phyloP scores from a whole-genome alignment of 2,888 invertebrate species.

The Caenorhabditis sp. region DNA sequence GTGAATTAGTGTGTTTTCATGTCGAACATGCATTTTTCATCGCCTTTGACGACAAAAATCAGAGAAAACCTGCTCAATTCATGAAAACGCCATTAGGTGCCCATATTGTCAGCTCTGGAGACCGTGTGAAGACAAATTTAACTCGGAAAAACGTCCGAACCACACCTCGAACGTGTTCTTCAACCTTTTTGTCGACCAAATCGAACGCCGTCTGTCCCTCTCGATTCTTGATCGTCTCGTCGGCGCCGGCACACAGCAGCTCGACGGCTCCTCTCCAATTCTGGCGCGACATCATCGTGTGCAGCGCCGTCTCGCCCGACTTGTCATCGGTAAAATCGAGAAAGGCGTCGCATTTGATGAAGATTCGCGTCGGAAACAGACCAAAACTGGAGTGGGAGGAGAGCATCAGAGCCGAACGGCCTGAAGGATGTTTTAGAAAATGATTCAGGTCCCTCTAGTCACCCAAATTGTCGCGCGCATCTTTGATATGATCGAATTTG shows the following conservation, averaged over 20 bases:
- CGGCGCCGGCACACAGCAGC: conserved; percentile 21
- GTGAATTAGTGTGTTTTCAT: too few relatives aligned
- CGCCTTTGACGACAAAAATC: too few relatives aligned
- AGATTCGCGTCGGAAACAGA: conserved; percentile 46
- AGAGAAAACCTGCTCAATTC: too few relatives aligned
- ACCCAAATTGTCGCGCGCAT: conserved; percentile 32
- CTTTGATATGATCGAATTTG: conserved; percentile 30
- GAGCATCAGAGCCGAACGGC: conserved; percentile 36
- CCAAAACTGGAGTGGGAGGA: conserved; percentile 31
- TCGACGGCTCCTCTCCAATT: conserved; percentile 28
- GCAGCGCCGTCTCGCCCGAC: conserved; percentile 42
- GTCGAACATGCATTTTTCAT: too few relatives aligned
- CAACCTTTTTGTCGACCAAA: conserved; percentile 4
- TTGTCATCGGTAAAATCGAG: conserved; percentile 33
- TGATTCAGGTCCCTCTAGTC: background rate
- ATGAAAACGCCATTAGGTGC: too few relatives aligned
- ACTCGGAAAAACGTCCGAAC: background rate
- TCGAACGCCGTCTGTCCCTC: conserved; percentile 18
- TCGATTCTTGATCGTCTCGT: conserved; percentile 20
- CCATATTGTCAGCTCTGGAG: background rate
- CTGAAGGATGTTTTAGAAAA: conserved; percentile 21
- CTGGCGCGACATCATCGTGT: conserved; percentile 7
- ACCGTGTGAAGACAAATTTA: too few relatives aligned
- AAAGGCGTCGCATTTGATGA: conserved; percentile 19
- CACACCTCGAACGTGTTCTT: conserved; percentile 8